Percentiles rank a stretch among this genome's conserved stretches.
Evolutionary conservation across 2,888 invertebrate species (phyloP).

Genomic region (Conops quadrifasciatus): DNA sequence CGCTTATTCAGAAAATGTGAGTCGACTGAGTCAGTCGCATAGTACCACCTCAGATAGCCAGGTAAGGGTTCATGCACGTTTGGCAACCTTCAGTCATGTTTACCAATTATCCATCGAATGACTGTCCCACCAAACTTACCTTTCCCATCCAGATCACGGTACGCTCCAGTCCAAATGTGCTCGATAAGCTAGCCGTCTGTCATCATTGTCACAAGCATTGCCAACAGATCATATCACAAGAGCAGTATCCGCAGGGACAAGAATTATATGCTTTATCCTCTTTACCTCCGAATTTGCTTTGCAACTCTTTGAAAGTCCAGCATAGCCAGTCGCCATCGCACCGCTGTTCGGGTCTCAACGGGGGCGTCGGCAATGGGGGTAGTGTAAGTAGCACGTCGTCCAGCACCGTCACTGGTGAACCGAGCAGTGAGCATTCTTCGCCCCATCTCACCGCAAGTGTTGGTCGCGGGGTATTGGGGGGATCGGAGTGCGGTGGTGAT

Average conservation of each 20-base stretch:
- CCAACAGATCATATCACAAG: slow-evolving; percentile 55
- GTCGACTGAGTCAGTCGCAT: slow-evolving; percentile 73
- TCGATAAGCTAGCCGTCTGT: slow-evolving; percentile 78
- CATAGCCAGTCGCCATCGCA: slow-evolving; percentile 65
- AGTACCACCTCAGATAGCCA: slow-evolving; percentile 83
- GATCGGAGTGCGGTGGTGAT: slow-evolving; percentile 57
- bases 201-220: slow-evolving; percentile 83
- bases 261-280: slow-evolving; percentile 46
- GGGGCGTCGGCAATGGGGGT: slow-evolving; percentile 44
- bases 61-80: slow-evolving; percentile 66
- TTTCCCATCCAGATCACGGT: slow-evolving; percentile 73
- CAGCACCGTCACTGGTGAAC: slow-evolving; percentile 61
- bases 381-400: slow-evolving; percentile 62
- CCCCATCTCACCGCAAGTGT: slow-evolving; percentile 55
- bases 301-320: slow-evolving; percentile 64
- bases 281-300: slow-evolving; percentile 51
- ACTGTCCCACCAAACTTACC: slow-evolving; percentile 26
- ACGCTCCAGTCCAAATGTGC: slow-evolving; percentile 75
- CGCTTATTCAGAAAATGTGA: slow-evolving; percentile 64
- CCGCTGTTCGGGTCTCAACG: slow-evolving; percentile 63
- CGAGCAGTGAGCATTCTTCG: slow-evolving; percentile 50
- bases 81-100: slow-evolving; percentile 9
- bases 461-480: slow-evolving; percentile 46
- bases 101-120: slow-evolving; percentile 28
- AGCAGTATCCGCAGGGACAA: slow-evolving; percentile 33